Percentiles rank a stretch among this genome's conserved stretches.
phyloP scores from a whole-genome alignment of 2,113 vertebrate genomes.

The Vombatus ursinus region DNA sequence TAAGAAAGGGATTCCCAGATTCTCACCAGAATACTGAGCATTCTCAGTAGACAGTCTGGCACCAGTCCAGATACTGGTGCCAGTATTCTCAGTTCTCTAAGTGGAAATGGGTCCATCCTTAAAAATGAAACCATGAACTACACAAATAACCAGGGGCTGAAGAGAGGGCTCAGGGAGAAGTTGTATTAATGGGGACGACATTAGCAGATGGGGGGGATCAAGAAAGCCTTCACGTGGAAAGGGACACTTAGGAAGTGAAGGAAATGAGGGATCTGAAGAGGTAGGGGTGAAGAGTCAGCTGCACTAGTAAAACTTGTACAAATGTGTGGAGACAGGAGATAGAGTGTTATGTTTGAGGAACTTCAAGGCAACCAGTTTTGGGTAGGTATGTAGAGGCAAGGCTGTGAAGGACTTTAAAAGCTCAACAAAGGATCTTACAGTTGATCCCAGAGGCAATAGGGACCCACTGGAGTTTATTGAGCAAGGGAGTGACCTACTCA shows the following conservation, averaged over 20 bases:
- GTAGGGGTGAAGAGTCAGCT: background rate
- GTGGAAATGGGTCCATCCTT: no score
- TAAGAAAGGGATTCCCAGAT: no score
- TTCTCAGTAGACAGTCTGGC: no score
- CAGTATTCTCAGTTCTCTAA: no score
- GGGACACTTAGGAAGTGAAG: background rate
- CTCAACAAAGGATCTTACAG: background rate
- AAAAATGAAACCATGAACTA: no score
- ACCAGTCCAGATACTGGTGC: no score
- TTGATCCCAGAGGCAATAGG: background rate
- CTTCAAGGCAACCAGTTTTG: background rate
- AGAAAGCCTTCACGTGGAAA: no score
- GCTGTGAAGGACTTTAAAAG: background rate
- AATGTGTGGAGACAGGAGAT: background rate
- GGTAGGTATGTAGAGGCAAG: background rate
- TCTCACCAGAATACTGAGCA: no score
- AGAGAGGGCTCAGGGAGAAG: no score
- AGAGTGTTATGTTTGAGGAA: background rate
- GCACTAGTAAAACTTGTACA: no score
- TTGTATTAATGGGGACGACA: background rate
- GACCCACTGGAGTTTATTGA: background rate
- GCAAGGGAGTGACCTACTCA: background rate
- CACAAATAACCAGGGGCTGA: no score
- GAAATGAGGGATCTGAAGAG: background rate
- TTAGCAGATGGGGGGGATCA: background rate